Conservation (phyloP, 2,113 vertebrate species). For the Spilogale gracilis region DNA sequence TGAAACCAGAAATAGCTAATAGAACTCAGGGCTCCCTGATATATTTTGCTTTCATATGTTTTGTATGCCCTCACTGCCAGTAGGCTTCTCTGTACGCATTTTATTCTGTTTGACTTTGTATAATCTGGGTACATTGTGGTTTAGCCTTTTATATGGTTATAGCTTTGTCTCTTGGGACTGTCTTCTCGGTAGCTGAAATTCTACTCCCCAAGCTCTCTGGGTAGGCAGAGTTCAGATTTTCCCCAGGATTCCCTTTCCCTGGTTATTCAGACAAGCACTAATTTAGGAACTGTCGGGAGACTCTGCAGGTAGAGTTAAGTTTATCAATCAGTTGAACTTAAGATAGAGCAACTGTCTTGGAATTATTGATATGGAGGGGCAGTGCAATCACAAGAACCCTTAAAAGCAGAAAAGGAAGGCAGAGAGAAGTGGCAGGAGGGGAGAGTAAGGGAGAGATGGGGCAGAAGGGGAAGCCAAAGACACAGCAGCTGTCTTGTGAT, state of each 20-base stretch:
- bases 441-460: not conserved
- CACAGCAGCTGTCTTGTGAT: not conserved
- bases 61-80: not conserved
- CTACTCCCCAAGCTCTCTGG: not conserved
- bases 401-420: not conserved
- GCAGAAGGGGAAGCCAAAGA: not conserved
- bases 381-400: not conserved
- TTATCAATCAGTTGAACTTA: not conserved
- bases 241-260: not conserved
- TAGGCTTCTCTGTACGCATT: not conserved
- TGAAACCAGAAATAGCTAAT: constrained; percentile 18
- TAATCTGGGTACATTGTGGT: not conserved
- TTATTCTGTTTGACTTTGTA: constrained; percentile 21
- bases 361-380: not conserved
- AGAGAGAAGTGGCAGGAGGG: not conserved
- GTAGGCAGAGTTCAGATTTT: not conserved
- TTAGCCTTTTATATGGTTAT: not conserved
- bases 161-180: constrained; percentile 14
- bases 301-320: not conserved
- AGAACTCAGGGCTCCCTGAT: not conserved
- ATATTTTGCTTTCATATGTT: constrained; percentile 4
- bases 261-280: constrained; percentile 13
- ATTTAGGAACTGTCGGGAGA: not conserved
- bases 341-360: not conserved
- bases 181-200: constrained; percentile 29